Percentiles rank a stretch among this genome's conserved stretches.
Conservation (phyloP, 2,797 vertebrate species). For the Oreortyx pictus region DNA sequence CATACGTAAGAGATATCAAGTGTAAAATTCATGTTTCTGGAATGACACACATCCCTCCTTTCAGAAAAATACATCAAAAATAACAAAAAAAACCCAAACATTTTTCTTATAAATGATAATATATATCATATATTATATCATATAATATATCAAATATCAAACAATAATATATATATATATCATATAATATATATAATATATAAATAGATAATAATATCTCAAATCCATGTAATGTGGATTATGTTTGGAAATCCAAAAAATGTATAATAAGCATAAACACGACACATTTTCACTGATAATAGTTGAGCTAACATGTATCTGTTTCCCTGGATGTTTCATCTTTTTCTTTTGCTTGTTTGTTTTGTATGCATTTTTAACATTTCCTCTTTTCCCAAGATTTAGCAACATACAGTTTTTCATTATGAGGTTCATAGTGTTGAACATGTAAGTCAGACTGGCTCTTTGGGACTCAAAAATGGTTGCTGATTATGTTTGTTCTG, state of each 20-base stretch:
- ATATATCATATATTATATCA: too few species aligned
- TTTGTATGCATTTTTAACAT: background rate
- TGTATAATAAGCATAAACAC: background rate
- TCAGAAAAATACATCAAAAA: background rate
- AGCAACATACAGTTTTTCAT: background rate
- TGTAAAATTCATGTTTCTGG: background rate
- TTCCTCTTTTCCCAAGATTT: background rate
- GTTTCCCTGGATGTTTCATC: background rate
- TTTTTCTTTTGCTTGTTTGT: background rate
- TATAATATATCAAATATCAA: too few species aligned
- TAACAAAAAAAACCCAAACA: background rate
- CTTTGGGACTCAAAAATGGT: background rate
- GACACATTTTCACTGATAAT: background rate
- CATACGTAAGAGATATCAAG: background rate
- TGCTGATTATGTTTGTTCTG: background rate
- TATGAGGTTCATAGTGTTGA: background rate
- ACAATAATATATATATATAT: too few species aligned
- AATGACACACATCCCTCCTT: background rate
- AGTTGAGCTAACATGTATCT: background rate
- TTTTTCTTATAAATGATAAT: background rate
- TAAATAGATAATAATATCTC: background rate
- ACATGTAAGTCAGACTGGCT: background rate
- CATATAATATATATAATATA: too few species aligned
- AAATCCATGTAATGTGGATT: background rate
- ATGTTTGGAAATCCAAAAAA: background rate